Conservation (phyloP, 2,113 vertebrate species). For the Hyla sarda region DNA sequence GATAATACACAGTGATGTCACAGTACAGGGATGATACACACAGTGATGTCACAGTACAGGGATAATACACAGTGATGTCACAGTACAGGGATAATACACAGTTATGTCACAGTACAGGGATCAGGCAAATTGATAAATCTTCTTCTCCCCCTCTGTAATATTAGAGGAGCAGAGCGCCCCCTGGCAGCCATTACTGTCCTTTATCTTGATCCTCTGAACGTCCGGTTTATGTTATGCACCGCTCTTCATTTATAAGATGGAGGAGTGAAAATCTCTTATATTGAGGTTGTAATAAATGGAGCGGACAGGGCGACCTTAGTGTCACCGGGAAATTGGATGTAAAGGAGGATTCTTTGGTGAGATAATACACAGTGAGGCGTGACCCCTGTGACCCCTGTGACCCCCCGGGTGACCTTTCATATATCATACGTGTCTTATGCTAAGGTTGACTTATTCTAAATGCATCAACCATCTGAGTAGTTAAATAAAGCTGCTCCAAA, state of each 20-base stretch:
- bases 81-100: no score
- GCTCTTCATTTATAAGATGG: constrained; percentile 4
- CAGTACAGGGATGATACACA: no score
- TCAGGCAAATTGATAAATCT: no score
- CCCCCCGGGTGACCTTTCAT: neutral
- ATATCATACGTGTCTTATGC: neutral
- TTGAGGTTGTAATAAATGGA: constrained; percentile 11
- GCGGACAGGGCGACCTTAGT: neutral
- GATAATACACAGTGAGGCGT: neutral
- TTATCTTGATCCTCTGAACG: no score
- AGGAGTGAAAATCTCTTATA: neutral
- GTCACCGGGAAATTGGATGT: neutral
- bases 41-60: no score
- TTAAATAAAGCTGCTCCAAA: neutral
- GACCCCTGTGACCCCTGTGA: neutral
- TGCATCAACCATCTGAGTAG: neutral
- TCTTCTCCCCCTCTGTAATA: no score
- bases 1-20: no score
- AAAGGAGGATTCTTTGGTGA: neutral
- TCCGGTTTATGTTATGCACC: neutral
- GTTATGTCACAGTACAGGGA: no score
- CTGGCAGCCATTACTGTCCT: neutral
- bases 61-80: no score
- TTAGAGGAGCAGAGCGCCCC: neutral
- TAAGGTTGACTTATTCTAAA: neutral